A percentile compares a stretch with the other conserved stretches of the same genome.
Conservation (phyloP, 2,888 invertebrate genomes). For the Melanargia galathea region DNA sequence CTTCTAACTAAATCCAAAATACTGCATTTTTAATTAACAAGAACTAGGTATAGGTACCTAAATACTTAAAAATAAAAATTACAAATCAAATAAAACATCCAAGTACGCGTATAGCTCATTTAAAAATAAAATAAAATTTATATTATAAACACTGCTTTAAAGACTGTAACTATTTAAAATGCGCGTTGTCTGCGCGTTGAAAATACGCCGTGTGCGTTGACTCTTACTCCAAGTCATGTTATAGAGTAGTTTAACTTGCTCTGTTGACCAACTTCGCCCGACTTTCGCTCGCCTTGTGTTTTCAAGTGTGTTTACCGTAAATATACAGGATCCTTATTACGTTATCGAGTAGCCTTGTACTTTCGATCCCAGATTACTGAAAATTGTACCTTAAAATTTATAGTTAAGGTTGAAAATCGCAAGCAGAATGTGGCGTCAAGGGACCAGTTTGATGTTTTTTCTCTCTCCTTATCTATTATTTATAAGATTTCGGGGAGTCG, state of each 20-base stretch:
- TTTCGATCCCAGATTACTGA: background rate
- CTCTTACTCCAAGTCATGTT: background rate
- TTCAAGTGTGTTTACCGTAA: slow-evolving; percentile 27
- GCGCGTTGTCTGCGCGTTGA: no score
- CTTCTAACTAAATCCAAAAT: no score
- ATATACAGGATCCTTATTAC: slow-evolving; percentile 27
- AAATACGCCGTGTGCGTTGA: no score
- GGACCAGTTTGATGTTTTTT: slow-evolving; percentile 22
- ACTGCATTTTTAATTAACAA: no score
- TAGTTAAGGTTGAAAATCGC: background rate
- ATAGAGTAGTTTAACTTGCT: slow-evolving; percentile 6
- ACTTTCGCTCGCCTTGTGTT: slow-evolving; percentile 25
- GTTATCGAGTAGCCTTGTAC: slow-evolving; percentile 24
- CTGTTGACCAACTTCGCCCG: slow-evolving; percentile 21
- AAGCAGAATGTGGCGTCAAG: background rate
- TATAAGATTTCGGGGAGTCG: slow-evolving; percentile 26
- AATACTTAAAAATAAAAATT: no score
- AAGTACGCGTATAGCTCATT: no score
- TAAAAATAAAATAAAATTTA: no score
- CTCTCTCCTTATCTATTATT: slow-evolving; percentile 25
- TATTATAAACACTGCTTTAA: no score
- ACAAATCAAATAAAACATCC: no score
- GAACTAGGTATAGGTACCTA: no score
- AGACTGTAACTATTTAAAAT: no score
- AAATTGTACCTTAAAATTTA: background rate